These are phyloP conservation scores for Nezara viridula DNA, from an alignment of 2,888 invertebrate genomes.

Conservation along the genomic window DNA sequence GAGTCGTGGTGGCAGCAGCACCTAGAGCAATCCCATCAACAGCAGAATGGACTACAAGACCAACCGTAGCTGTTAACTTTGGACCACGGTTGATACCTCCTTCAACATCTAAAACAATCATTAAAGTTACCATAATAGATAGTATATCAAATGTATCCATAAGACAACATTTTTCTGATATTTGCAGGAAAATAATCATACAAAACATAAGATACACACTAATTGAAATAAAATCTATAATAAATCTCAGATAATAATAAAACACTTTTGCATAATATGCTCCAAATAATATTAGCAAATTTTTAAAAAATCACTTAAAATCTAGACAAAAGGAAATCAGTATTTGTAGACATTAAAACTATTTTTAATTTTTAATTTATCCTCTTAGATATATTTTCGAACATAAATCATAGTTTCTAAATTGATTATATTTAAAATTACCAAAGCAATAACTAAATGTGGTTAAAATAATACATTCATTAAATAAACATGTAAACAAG, in stretches of 20 bases:
- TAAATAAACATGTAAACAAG: too few species aligned
- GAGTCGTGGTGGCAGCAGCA: conserved; percentile 97
- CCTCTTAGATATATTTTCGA: too few species aligned
- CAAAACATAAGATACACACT: neutral
- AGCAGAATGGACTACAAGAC: conserved; percentile 97
- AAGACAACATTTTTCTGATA: neutral
- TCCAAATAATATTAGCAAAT: too few species aligned
- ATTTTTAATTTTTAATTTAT: too few species aligned
- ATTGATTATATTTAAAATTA: too few species aligned
- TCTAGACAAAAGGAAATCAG: too few species aligned
- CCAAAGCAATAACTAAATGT: too few species aligned
- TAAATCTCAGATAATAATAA: neutral
- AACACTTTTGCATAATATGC: neutral
- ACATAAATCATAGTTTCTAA: too few species aligned
- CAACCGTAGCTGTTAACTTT: conserved; percentile 95
- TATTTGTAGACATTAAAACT: too few species aligned
- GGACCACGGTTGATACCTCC: conserved; percentile 66
- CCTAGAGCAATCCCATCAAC: conserved; percentile 98
- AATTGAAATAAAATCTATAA: neutral
- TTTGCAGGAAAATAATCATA: neutral
- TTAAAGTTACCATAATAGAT: neutral
- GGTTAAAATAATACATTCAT: too few species aligned
- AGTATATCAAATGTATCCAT: neutral
- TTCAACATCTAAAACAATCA: conserved; percentile 68
- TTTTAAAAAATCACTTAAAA: too few species aligned